Percentiles rank a stretch among this genome's conserved stretches.
Conservation (phyloP, 2,797 vertebrate species). For the Lutjanus argentimaculatus region DNA sequence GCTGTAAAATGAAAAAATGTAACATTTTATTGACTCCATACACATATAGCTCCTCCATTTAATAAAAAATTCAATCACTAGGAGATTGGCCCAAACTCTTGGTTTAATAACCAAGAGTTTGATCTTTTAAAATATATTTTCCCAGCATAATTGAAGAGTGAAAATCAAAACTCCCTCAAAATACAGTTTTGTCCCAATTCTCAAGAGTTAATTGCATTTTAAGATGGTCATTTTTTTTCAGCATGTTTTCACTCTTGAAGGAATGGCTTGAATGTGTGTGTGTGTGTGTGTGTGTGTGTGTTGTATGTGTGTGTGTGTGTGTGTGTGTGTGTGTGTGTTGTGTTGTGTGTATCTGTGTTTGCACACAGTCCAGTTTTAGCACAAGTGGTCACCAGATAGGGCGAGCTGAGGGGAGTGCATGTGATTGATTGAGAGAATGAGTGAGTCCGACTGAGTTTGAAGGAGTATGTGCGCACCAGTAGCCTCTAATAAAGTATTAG, state of each 20-base stretch:
- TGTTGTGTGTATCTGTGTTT: neutral
- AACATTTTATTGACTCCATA: too few species aligned
- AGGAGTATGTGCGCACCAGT: constrained; percentile 60
- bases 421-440: constrained; percentile 72
- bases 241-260: constrained; percentile 5
- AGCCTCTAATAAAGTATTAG: constrained; percentile 79
- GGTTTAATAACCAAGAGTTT: too few species aligned
- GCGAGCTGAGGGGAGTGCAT: constrained; percentile 18
- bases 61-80: too few species aligned
- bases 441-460: constrained; percentile 65
- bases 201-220: constrained; percentile 3
- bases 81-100: too few species aligned
- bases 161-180: too few species aligned
- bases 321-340: neutral
- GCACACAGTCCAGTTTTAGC: constrained; percentile 17
- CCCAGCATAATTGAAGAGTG: too few species aligned
- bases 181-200: too few species aligned
- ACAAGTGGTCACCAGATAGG: constrained; percentile 43
- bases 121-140: too few species aligned
- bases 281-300: neutral
- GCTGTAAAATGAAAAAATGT: too few species aligned
- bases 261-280: neutral
- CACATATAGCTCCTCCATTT: too few species aligned
- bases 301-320: neutral
- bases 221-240: neutral